These are phyloP conservation scores for Zosterops japonicus DNA, from an alignment of 2,113 vertebrate genomes.

Conservation along the genomic window DNA sequence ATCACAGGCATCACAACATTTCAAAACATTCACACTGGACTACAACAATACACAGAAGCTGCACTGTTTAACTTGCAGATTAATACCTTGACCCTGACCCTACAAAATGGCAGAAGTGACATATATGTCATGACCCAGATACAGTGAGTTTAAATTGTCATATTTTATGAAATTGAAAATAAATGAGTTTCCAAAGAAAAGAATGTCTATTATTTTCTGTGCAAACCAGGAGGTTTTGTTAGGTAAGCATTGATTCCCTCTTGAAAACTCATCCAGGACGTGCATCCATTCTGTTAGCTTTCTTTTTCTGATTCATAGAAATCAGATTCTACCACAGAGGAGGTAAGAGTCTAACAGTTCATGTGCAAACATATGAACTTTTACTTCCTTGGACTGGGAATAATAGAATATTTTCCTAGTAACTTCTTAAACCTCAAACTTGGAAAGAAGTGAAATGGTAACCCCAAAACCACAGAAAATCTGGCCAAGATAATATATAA, in stretches of 20 bases:
- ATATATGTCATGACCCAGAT: not conserved
- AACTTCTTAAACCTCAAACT: constrained; percentile 26
- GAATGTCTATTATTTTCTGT: not conserved
- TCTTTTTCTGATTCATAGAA: not conserved
- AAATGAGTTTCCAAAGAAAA: not conserved
- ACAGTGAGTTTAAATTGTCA: not conserved
- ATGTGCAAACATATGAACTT: constrained; percentile 3
- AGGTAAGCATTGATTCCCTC: not conserved
- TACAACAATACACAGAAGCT: constrained; percentile 39
- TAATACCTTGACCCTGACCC: not conserved
- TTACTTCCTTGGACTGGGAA: not conserved
- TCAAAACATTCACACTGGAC: constrained; percentile 11
- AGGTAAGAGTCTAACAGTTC: not conserved
- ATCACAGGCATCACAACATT: constrained; percentile 22
- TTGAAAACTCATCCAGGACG: not conserved
- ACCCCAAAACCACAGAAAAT: constrained; percentile 34
- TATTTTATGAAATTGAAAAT: constrained; percentile 4
- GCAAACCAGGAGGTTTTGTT: not conserved
- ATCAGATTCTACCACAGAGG: not conserved
- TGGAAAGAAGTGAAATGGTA: not conserved
- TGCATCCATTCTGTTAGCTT: not conserved
- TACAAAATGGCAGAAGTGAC: not conserved
- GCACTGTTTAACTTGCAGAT: not conserved
- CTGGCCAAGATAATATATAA: not conserved
- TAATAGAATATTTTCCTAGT: not conserved